Conservation (phyloP, 2,888 invertebrate species). For the Ormyrus labotus region DNA sequence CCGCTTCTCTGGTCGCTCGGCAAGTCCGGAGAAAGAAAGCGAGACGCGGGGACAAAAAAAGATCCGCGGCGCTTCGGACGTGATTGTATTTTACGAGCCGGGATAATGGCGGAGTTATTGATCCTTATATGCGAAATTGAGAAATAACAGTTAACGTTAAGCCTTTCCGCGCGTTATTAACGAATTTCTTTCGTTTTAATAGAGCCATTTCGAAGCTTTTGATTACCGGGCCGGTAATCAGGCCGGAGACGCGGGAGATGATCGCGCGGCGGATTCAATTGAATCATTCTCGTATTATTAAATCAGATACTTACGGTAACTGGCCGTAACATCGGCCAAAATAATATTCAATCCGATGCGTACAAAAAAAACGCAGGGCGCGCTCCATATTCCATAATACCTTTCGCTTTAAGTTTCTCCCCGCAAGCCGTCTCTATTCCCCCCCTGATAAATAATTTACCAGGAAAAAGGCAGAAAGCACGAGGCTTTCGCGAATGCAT, state of each 20-base stretch:
- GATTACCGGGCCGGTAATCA: background rate
- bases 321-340: background rate
- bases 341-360: too few species aligned
- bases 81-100: conserved; percentile 27
- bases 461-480: too few species aligned
- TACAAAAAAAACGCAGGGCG: too few species aligned
- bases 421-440: too few species aligned
- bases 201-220: conserved; percentile 11
- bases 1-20: background rate
- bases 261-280: background rate
- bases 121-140: conserved; percentile 40
- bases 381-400: too few species aligned
- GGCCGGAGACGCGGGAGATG: background rate
- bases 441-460: too few species aligned
- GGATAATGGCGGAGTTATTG: conserved; percentile 33
- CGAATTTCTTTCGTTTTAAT: conserved; percentile 23
- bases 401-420: too few species aligned
- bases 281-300: background rate
- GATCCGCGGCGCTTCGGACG: background rate
- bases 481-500: too few species aligned
- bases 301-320: background rate
- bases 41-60: conserved; percentile 34
- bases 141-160: conserved; percentile 36
- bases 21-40: background rate
- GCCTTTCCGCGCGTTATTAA: conserved; percentile 3